phyloP scores from a whole-genome alignment of 1,140 invertebrate species.

The Tetramorium simillimum region DNA sequence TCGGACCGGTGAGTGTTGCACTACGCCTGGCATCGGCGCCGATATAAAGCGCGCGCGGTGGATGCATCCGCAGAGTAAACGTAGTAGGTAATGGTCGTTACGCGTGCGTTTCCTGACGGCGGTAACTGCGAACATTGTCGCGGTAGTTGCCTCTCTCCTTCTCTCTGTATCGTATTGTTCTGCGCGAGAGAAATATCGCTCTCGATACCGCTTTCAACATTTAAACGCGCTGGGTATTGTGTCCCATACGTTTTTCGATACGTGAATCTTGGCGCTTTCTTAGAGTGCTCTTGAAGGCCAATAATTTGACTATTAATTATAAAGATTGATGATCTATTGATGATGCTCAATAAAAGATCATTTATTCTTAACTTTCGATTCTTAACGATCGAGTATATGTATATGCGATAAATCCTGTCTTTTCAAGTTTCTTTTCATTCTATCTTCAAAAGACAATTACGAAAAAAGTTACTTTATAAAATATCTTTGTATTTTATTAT shows the following conservation, averaged over 20 bases:
- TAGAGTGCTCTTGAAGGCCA: not conserved
- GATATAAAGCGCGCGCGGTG: constrained; percentile 44
- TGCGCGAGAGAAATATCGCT: constrained; percentile 21
- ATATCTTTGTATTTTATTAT: not conserved
- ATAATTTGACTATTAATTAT: not conserved
- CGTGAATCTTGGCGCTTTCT: not conserved
- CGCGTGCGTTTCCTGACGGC: constrained; percentile 50
- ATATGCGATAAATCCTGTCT: too few species aligned
- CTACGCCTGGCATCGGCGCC: constrained; percentile 28
- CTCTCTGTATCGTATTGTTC: constrained; percentile 22
- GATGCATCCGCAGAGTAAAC: constrained; percentile 43
- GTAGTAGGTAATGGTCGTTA: constrained; percentile 56
- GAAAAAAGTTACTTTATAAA: not conserved
- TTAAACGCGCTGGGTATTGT: not conserved
- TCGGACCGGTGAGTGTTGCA: constrained; percentile 30
- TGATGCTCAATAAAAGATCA: not conserved
- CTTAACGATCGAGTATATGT: too few species aligned
- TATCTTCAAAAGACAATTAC: not conserved
- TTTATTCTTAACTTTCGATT: not conserved
- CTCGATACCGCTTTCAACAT: not conserved
- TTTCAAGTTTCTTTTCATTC: not conserved
- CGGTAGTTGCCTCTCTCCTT: not conserved
- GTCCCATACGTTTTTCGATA: not conserved
- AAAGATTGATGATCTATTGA: not conserved
- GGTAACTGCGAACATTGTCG: constrained; percentile 32